Conservation (phyloP, 2,113 vertebrate species). For the Morone chrysops region DNA sequence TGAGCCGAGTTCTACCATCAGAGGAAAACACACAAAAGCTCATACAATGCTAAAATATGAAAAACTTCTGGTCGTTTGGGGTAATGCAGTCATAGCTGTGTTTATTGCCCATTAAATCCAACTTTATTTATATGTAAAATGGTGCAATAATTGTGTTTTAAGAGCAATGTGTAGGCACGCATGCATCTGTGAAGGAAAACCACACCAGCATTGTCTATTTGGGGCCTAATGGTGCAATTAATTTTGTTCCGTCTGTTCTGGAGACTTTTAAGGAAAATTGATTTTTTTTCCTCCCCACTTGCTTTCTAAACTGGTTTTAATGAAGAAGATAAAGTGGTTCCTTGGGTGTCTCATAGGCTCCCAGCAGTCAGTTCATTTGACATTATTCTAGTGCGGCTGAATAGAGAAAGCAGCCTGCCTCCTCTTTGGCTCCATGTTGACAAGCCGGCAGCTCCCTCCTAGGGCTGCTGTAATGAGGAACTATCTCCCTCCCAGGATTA, state of each 20-base stretch:
- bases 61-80: constrained; percentile 87
- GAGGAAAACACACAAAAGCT: constrained; percentile 76
- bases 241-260: constrained; percentile 97
- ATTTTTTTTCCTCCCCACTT: constrained; percentile 83
- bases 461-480: constrained; percentile 92
- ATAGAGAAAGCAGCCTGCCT: constrained; percentile 41
- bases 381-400: constrained; percentile 88
- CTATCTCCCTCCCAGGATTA: constrained; percentile 85
- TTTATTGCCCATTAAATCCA: constrained; percentile 98
- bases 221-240: constrained; percentile 97
- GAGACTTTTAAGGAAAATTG: constrained; percentile 97
- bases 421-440: constrained; percentile 60
- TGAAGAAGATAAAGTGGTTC: constrained; percentile 96
- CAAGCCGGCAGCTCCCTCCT: constrained; percentile 86
- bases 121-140: constrained; percentile 95
- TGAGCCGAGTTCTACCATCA: constrained; percentile 16
- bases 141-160: constrained; percentile 96
- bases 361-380: constrained; percentile 92
- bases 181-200: constrained; percentile 94
- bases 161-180: constrained; percentile 92
- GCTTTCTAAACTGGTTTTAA: constrained; percentile 94
- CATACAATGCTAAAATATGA: constrained; percentile 88
- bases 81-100: constrained; percentile 91
- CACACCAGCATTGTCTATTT: constrained; percentile 93
- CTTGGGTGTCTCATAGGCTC: constrained; percentile 91